Percentiles rank a stretch among this genome's conserved stretches.
Evolutionary conservation across 2,797 vertebrate species (phyloP).

Genomic region (Erpetoichthys calabaricus): DNA sequence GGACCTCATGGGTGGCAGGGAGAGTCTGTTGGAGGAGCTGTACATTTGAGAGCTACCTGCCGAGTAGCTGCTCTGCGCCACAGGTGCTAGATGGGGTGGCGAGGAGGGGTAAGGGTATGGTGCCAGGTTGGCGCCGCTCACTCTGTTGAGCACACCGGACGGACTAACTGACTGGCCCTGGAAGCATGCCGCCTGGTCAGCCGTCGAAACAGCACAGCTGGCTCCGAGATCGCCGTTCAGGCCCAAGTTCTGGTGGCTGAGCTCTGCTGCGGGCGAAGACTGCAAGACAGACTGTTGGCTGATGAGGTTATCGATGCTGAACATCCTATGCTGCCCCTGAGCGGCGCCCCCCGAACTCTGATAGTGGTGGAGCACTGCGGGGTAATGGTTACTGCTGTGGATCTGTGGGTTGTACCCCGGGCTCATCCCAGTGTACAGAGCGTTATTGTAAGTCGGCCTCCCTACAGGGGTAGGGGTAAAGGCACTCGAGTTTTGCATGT

Average conservation of each 20-base stretch:
- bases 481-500: slow-evolving; percentile 65
- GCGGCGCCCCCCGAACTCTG: slow-evolving; percentile 42
- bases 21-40: slow-evolving; percentile 52
- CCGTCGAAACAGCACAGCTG: slow-evolving; percentile 45
- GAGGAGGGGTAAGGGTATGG: slow-evolving; percentile 61
- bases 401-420: slow-evolving; percentile 52
- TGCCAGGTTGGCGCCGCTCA: slow-evolving; percentile 45
- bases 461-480: slow-evolving; percentile 62
- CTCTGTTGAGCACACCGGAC: slow-evolving; percentile 39
- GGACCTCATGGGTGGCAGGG: slow-evolving; percentile 52
- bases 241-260: slow-evolving; percentile 49
- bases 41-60: slow-evolving; percentile 66
- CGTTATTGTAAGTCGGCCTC: slow-evolving; percentile 49
- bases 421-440: slow-evolving; percentile 44
- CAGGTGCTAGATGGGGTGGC: slow-evolving; percentile 51
- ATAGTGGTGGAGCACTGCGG: slow-evolving; percentile 62
- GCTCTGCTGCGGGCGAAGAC: slow-evolving; percentile 36
- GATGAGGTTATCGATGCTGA: slow-evolving; percentile 86
- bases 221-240: slow-evolving; percentile 52
- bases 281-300: slow-evolving; percentile 65
- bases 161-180: slow-evolving; percentile 46
- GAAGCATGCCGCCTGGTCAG: slow-evolving; percentile 60
- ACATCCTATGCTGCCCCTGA: slow-evolving; percentile 64
- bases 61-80: slow-evolving; percentile 60
- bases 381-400: slow-evolving; percentile 42